Percentiles rank a stretch among this genome's conserved stretches.
These are phyloP conservation scores for Typhlomys cinereus DNA, from an alignment of 2,113 vertebrate genomes.

Conservation along the genomic window DNA sequence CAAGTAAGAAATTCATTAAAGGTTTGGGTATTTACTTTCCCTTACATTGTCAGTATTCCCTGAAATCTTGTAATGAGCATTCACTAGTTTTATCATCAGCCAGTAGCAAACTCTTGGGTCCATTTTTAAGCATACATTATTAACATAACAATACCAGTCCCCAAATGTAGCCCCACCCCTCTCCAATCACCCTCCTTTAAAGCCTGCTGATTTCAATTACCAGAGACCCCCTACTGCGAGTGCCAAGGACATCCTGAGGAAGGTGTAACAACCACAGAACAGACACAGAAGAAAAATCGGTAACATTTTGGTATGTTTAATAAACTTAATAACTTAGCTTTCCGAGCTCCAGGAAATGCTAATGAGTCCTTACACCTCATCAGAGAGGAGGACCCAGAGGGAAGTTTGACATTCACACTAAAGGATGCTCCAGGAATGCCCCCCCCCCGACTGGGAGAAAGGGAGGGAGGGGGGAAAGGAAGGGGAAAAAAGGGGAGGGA, in stretches of 20 bases:
- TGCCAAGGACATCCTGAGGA: background rate
- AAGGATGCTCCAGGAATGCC: no score
- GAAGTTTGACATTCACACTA: no score
- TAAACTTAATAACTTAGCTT: constrained; percentile 22
- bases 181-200: background rate
- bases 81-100: background rate
- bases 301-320: background rate
- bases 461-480: no score
- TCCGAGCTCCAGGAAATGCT: constrained; percentile 26
- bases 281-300: background rate
- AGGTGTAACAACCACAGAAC: background rate
- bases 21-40: background rate
- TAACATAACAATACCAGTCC: background rate
- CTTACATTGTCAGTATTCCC: background rate
- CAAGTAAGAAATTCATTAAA: background rate
- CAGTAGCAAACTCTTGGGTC: background rate
- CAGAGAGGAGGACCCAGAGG: no score
- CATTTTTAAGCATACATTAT: background rate
- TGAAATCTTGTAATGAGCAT: background rate
- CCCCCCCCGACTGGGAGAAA: no score
- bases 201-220: background rate
- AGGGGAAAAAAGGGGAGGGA: no score
- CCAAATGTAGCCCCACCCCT: background rate
- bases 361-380: no score
- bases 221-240: background rate